Base-by-base conservation (phyloP, 2,888 invertebrate species). In the Lasioglossum villosulum region DNA sequence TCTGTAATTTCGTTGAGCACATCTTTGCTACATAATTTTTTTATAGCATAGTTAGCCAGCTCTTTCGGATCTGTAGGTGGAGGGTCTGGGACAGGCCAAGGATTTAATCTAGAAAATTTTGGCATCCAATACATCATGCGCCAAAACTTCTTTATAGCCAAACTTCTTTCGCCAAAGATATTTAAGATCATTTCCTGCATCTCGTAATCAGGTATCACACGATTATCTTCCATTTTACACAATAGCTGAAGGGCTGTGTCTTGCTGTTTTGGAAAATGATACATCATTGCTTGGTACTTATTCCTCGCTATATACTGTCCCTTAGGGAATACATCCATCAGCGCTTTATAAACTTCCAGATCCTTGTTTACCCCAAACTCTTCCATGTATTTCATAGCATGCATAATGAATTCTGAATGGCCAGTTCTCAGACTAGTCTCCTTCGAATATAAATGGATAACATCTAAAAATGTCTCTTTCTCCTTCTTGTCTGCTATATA, bases 181-280 rank as follows among this genome's bases (percentile, higher is more conserved):
- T 97, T 98, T 1, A 97, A 92, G 14, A 99, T 95, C 95, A 98
- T 97, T 78, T 96, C 96, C 93, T 99, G 98, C 96, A 98, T 97
- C 95, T 99, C 99, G 82, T 96, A 96, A 95, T 99, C 99, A 0
- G 99, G 99, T 90, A 98, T 97, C 3, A 99, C 98, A 86, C 97
- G 97, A 95, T 98, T 97, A 90, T 97, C 96, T 96, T 99, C 99
- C 99, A 99, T 99, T 96, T 99, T 97, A 91, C 98, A 97, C 42
- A 99, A 95, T 77, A 99, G 94, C 94, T 98, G 98, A n/a, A 99
- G 97, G 63, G 97, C 97, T 95, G 98, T 98, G 87, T 98, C 97
- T 93, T 99, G 99, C 93, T 99, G 99, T 94, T 98, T 98, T 0
- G 99, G 99, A 95, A 98, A 99, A 95, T 99, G 98, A 97, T 97